Conservation (phyloP, 92 coral and sea anemone genomes). For the Nematostella vectensis region DNA sequence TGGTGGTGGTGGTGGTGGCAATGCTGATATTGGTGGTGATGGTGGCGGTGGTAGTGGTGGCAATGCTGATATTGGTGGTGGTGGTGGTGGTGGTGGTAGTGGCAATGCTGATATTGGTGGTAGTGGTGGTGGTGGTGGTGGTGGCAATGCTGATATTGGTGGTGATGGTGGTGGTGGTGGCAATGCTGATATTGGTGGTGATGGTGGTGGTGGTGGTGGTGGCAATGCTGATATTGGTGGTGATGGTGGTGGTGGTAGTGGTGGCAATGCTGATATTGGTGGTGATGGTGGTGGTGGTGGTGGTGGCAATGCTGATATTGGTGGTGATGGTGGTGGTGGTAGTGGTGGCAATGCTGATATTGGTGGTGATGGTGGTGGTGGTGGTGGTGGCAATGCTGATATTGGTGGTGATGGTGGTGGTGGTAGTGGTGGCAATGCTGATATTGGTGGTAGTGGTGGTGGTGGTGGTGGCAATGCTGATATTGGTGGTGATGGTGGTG, state of each 20-base stretch:
- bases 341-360: too few species aligned
- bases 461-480: too few species aligned
- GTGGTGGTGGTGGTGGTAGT: constrained; percentile 2
- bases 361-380: neutral
- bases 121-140: neutral
- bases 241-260: constrained; percentile 6
- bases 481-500: too few species aligned
- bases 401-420: too few species aligned
- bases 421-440: too few species aligned
- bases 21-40: neutral
- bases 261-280: neutral
- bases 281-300: neutral
- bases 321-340: too few species aligned
- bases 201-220: too few species aligned
- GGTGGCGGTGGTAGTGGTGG: constrained; percentile 3
- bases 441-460: constrained; percentile 3
- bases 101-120: neutral
- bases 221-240: too few species aligned
- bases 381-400: too few species aligned
- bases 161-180: constrained; percentile 2
- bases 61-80: neutral
- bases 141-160: too few species aligned
- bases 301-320: neutral
- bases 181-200: neutral
- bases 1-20: constrained; percentile 2